Base-by-base conservation (phyloP, 64 coral and sea anemone genomes). In the Platygyra sinensis region DNA sequence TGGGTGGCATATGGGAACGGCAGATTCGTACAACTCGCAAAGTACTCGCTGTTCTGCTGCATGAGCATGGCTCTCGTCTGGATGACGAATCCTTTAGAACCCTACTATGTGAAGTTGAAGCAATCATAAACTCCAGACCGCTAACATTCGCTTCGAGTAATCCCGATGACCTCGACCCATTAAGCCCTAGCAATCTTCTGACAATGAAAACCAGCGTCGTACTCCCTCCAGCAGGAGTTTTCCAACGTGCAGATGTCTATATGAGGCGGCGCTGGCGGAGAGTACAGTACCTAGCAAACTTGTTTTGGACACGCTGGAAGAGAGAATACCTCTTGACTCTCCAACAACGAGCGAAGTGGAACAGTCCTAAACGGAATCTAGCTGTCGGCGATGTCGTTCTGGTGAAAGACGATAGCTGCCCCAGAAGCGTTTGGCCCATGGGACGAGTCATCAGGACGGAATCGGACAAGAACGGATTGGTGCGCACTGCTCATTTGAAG, bases 51-150 rank as follows among this genome's bases (percentile, higher is more conserved):
- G 71, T 60, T 24, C 84, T 87, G 17, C 69, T 87, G 5, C 65
- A 87, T 10, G 84, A 87, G 71, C 49, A 74, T 87, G 84, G 65
- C 27, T 16, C 55, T 67, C 67, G 65, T 67, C 20, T 87, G 31
- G 84, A 87, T 87, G 32, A 87, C 62, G 84, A 87, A 28, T 69
- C 84, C 62, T 74, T 87, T 18, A 69, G 62, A 16, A 86, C 83
- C 11, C n/a, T 86, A n/a, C 60, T 86, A 9, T 86, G 83, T 72
- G 83, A 86, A 72, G 83, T 86, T n/a, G 62, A 86, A 46, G 83
- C 83, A 10, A 81, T 77, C 30, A 39, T 32, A 20, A 64, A 64
- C 79, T 61, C 52, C 10, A 61, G 52, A 27, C 51, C 79, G 13
- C 52, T 82, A 38, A 82, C 79, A 13, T 61, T 64, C 25, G 52